phyloP scores from a whole-genome alignment of 2,888 invertebrate genomes.

The Drosophila merina region DNA sequence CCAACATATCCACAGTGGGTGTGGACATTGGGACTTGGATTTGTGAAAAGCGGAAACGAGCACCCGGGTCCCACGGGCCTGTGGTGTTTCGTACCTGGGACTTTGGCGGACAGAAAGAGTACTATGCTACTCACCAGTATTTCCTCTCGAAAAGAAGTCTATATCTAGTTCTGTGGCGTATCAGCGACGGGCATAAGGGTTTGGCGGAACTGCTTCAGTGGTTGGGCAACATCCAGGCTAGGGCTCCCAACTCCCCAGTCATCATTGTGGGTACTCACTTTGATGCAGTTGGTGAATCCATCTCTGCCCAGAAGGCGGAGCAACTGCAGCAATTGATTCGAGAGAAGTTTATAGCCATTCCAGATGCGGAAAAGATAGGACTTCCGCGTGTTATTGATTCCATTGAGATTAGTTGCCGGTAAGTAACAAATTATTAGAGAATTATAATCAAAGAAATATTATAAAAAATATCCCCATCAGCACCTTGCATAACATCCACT shows the following conservation, averaged over 20 bases:
- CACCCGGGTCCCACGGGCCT: constrained; percentile 90
- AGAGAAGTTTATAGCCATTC: constrained; percentile 94
- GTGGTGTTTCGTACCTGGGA: constrained; percentile 99
- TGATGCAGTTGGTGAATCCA: constrained; percentile 88
- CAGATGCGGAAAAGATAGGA: constrained; percentile 98
- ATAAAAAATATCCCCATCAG: constrained; percentile 71
- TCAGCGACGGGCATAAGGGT: constrained; percentile 95
- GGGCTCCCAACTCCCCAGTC: constrained; percentile 98
- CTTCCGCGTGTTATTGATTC: constrained; percentile 96
- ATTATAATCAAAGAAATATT: not conserved
- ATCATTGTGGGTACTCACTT: constrained; percentile 98
- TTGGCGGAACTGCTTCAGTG: constrained; percentile 96
- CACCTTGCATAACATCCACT: constrained; percentile 94
- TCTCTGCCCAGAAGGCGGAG: constrained; percentile 85
- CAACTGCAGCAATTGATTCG: constrained; percentile 94
- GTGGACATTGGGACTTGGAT: constrained; percentile 98
- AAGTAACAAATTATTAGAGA: constrained; percentile 14
- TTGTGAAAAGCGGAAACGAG: constrained; percentile 92
- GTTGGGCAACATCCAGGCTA: constrained; percentile 96
- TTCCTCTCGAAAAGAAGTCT: constrained; percentile 97
- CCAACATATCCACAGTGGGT: constrained; percentile 96
- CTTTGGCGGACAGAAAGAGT: constrained; percentile 98
- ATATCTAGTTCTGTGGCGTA: constrained; percentile 97
- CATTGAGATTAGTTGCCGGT: constrained; percentile 91
- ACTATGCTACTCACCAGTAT: constrained; percentile 99